These are phyloP conservation scores for Altica lythri DNA, from an alignment of 2,888 invertebrate species.

Conservation along the genomic window DNA sequence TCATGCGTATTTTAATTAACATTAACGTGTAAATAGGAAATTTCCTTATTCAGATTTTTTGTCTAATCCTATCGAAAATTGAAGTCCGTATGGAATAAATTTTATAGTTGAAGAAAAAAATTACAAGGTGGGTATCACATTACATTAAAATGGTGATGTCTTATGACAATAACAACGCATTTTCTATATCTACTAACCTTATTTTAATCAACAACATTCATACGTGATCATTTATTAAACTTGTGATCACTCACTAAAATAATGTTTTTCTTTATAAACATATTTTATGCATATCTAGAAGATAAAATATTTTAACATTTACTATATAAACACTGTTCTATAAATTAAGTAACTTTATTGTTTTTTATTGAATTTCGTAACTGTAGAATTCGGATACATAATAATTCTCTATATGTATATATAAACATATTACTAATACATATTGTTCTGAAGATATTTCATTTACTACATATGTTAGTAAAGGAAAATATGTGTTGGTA, in stretches of 20 bases:
- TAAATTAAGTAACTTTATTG: no score
- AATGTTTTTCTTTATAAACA: no score
- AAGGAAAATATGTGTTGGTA: no score
- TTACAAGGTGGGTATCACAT: conserved; percentile 6
- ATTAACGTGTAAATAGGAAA: conserved; percentile 15
- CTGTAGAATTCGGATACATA: no score
- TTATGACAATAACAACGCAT: conserved; percentile 13
- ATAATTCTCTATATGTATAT: no score
- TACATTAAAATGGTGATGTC: conserved; percentile 10
- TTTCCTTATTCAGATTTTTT: conserved; percentile 4
- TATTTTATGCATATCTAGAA: no score
- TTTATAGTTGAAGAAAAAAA: neutral
- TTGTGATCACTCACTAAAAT: conserved; percentile 4
- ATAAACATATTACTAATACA: no score
- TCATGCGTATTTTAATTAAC: conserved; percentile 13
- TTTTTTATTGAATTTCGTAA: no score
- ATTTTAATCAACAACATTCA: conserved; percentile 5
- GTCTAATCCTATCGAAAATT: neutral
- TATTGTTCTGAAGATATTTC: no score
- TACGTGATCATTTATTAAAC: conserved; percentile 8
- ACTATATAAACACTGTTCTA: no score
- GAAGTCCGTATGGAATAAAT: conserved; percentile 4
- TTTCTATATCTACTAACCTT: conserved; percentile 7
- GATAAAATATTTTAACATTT: neutral
- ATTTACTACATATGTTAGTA: no score